These are phyloP conservation scores for Lepus timidus DNA, from an alignment of 2,113 vertebrate species.

Conservation along the genomic window DNA sequence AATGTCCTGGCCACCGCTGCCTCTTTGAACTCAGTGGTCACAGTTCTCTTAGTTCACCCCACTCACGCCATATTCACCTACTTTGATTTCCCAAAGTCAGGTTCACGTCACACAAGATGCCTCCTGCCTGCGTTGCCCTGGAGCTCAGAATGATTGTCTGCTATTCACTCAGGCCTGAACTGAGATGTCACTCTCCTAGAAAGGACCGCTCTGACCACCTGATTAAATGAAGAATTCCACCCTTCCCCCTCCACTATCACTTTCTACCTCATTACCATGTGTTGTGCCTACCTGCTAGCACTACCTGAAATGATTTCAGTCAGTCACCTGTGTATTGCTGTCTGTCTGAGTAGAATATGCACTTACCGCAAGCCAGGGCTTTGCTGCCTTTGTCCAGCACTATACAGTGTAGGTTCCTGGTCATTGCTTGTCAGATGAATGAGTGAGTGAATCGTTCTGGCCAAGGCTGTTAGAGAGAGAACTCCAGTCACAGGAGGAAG, in stretches of 20 bases:
- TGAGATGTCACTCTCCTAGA: not conserved
- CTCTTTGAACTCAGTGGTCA: not conserved
- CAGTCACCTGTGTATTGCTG: not conserved
- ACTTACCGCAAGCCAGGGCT: not conserved
- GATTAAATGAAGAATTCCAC: not conserved
- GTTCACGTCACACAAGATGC: not conserved
- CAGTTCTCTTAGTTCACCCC: not conserved
- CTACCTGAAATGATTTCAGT: not conserved
- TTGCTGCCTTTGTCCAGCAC: not conserved
- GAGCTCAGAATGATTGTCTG: not conserved
- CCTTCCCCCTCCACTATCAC: not conserved
- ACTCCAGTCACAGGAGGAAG: not conserved
- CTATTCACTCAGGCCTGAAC: not conserved
- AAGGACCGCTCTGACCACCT: not conserved
- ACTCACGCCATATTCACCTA: not conserved
- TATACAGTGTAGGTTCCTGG: not conserved
- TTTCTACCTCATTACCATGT: not conserved
- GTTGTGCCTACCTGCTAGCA: not conserved
- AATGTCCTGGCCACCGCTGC: not conserved
- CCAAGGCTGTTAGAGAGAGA: not conserved
- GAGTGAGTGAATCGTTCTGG: not conserved
- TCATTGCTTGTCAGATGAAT: slow-evolving; percentile 12
- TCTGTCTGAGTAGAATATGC: not conserved
- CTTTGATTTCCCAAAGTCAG: slow-evolving; percentile 10
- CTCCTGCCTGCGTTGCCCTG: not conserved